Percentiles rank a stretch among this genome's conserved stretches.
These are phyloP conservation scores for Apostichopus leukothele DNA, from an alignment of 53 echinoderm and acorn worm genomes.

Conservation along the genomic window DNA sequence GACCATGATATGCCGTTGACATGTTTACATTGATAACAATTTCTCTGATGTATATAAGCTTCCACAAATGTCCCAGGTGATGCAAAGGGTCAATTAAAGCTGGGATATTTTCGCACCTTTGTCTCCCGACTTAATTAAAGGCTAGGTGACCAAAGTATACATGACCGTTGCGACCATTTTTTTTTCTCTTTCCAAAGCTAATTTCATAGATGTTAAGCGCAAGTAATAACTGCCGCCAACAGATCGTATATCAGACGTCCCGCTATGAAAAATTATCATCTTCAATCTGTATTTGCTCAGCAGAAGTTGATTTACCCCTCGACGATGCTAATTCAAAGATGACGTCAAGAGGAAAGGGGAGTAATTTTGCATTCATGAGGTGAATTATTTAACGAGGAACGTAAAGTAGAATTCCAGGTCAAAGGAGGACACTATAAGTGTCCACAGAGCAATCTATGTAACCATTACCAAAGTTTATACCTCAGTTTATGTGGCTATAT, in stretches of 20 bases:
- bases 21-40: constrained; percentile 19
- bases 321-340: constrained; percentile 33
- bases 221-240: neutral
- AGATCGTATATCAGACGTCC: constrained; percentile 22
- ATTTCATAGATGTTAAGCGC: neutral
- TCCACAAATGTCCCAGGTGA: constrained; percentile 19
- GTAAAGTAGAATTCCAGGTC: neutral
- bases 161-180: too few species aligned
- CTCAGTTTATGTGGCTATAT: too few species aligned
- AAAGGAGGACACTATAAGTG: neutral
- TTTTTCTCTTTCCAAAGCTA: neutral
- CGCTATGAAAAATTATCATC: neutral
- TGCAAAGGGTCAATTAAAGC: neutral
- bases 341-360: constrained; percentile 26
- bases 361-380: neutral
- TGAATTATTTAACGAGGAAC: too few species aligned
- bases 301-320: constrained; percentile 41
- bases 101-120: constrained; percentile 24
- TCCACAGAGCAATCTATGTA: too few species aligned
- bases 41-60: neutral
- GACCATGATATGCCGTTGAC: neutral
- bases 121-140: constrained; percentile 18
- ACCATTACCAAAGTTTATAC: too few species aligned
- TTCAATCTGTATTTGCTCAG: constrained; percentile 8
- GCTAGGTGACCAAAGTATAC: neutral